Base-by-base conservation (phyloP, 2,113 vertebrate genomes). In the Lepus timidus region DNA sequence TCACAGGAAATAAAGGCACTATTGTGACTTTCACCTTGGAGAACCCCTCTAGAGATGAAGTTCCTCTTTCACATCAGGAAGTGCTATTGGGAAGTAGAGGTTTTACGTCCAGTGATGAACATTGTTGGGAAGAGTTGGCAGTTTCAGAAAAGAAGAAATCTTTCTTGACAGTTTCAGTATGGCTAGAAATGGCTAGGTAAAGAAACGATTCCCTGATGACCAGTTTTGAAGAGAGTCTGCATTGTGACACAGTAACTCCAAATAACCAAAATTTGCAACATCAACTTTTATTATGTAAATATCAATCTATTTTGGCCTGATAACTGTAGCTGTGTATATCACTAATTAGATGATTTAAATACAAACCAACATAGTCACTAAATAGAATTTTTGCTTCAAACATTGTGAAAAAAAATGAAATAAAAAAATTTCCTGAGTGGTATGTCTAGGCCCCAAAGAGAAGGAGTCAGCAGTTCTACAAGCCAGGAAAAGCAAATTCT, bases 371-470 rank as follows among this genome's bases (percentile, higher is more conserved):
- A 36, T n/a, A 79, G 62, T 87, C 20, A 85, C 13, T 75, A 22
- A 64, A 17, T 61, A 79, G 73, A 85, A 88, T 49, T 86, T 90
- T 93, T 82, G 51, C 51, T 51, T 88, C 31, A 87, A 64, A 83
- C 3, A 65, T 65, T 16, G 90, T 55, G 79, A 90, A 4, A 13
- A 68, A 93, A 44, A 44, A 86, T 78, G 29, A 73, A 65, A 94
- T 1, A 39, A 90, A 96, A 86, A 86, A 17, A 12, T 44, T 85
- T 93, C 12, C 31, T 90, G 25, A 23, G 31, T 87, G 39, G n/a
- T 64, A 76, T 62, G n/a, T 85, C 39, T 52, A 65, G 29, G 7
- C 12, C 84, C 55, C 62, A 61, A 92, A 87, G 86, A 65, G 51
- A 76, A 79, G 25, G 16, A 91, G 64, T 80, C 13, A 51, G 36